These are phyloP conservation scores for Athene cunicularia DNA, from an alignment of 2,113 vertebrate species.

Conservation along the genomic window DNA sequence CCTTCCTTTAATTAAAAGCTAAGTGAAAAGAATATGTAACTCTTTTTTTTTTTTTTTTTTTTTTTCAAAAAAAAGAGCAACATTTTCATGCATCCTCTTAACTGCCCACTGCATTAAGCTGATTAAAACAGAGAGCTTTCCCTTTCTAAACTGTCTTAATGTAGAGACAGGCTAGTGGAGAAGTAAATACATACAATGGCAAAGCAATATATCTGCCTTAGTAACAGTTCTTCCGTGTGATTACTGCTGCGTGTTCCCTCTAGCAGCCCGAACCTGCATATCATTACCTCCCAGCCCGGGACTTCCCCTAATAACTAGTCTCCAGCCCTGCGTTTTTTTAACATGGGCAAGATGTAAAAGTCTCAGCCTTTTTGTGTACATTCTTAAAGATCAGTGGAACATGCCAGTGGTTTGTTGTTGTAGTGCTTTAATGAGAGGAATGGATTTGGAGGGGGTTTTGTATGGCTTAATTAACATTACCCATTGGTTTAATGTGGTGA, in stretches of 20 bases:
- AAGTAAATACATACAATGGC: background rate
- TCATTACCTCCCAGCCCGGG: background rate
- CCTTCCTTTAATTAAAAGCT: background rate
- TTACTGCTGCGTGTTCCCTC: background rate
- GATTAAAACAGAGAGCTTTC: conserved; percentile 11
- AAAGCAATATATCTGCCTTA: background rate
- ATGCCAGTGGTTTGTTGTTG: background rate
- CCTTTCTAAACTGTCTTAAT: background rate
- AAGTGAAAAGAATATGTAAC: background rate
- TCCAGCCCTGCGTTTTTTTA: background rate
- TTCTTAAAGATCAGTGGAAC: background rate
- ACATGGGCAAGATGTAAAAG: background rate
- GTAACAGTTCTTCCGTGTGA: background rate
- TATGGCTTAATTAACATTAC: background rate
- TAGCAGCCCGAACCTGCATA: background rate
- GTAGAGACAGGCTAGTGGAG: background rate
- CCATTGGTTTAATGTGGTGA: background rate
- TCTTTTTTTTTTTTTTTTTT: background rate
- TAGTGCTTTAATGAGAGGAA: background rate
- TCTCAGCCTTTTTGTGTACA: background rate
- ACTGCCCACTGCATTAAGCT: background rate
- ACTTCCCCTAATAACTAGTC: background rate
- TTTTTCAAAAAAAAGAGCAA: background rate
- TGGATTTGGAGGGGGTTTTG: background rate
- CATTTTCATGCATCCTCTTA: background rate